phyloP scores from a whole-genome alignment of 1,140 invertebrate genomes.

The Cydia fagiglandana region DNA sequence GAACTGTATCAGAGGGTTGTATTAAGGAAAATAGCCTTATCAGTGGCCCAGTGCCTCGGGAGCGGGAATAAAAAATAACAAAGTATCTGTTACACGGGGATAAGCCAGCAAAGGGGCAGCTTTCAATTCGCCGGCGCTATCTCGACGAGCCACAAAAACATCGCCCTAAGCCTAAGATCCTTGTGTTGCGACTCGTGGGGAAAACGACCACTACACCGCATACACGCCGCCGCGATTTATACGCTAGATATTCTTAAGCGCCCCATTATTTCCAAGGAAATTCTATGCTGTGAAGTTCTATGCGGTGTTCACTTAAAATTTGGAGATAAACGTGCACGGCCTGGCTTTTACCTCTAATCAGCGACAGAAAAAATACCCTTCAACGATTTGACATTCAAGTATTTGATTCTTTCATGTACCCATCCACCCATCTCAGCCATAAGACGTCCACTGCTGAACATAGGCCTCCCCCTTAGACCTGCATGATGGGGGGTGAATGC shows the following conservation, averaged over 20 bases:
- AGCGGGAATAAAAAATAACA: slow-evolving; percentile 50
- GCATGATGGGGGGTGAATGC: too few relatives aligned
- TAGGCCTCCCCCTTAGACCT: too few relatives aligned
- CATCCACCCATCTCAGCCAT: too few relatives aligned
- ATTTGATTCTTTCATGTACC: too few relatives aligned
- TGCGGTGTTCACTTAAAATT: slow-evolving; percentile 1
- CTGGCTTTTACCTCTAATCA: not conserved
- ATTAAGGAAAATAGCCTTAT: slow-evolving; percentile 48
- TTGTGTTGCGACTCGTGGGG: slow-evolving; percentile 36
- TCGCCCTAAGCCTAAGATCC: slow-evolving; percentile 50
- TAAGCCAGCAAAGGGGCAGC: slow-evolving; percentile 60
- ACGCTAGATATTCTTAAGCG: slow-evolving; percentile 31
- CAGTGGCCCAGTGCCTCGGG: slow-evolving; percentile 38
- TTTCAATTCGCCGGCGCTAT: slow-evolving; percentile 61
- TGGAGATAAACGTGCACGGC: not conserved
- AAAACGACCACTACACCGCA: slow-evolving; percentile 39
- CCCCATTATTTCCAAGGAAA: slow-evolving; percentile 25
- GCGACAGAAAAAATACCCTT: not conserved
- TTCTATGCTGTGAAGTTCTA: not conserved
- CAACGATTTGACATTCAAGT: not conserved
- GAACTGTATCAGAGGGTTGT: slow-evolving; percentile 32
- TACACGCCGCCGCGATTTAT: slow-evolving; percentile 29
- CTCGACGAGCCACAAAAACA: slow-evolving; percentile 55
- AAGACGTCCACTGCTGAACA: too few relatives aligned
- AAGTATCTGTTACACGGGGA: slow-evolving; percentile 56